Conservation (phyloP, 2,797 vertebrate species). For the Falco peregrinus region DNA sequence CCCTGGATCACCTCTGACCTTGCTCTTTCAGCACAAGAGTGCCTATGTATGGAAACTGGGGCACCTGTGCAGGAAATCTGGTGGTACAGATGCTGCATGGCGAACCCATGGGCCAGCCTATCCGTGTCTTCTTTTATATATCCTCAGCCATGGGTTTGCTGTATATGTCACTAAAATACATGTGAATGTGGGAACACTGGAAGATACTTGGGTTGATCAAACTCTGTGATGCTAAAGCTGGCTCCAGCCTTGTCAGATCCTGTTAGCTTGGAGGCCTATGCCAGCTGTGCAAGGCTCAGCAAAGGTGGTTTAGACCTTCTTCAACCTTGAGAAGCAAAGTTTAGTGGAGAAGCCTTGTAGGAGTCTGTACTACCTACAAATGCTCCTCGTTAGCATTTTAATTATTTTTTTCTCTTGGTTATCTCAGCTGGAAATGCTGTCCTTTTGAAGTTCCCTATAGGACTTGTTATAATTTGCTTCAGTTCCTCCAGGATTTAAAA, state of each 20-base stretch:
- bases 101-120: neutral
- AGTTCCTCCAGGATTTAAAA: neutral
- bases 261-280: neutral
- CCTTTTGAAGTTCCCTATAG: neutral
- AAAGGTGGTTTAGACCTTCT: neutral
- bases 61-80: neutral
- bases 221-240: neutral
- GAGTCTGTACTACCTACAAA: neutral
- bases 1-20: neutral
- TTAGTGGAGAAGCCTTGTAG: neutral
- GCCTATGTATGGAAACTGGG: neutral
- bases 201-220: neutral
- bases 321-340: neutral
- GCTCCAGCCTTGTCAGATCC: neutral
- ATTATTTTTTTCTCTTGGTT: neutral
- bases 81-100: neutral
- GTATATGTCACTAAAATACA: neutral
- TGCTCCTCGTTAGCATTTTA: neutral
- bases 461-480: neutral
- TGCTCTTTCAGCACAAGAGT: neutral
- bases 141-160: neutral
- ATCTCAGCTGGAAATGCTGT: neutral
- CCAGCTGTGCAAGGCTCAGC: neutral
- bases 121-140: neutral
- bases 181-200: neutral